Evolutionary conservation across 2,113 vertebrate species (phyloP), one percentile per base, ranked within the genome.

Genomic region (Dasyornis broadbenti): DNA sequence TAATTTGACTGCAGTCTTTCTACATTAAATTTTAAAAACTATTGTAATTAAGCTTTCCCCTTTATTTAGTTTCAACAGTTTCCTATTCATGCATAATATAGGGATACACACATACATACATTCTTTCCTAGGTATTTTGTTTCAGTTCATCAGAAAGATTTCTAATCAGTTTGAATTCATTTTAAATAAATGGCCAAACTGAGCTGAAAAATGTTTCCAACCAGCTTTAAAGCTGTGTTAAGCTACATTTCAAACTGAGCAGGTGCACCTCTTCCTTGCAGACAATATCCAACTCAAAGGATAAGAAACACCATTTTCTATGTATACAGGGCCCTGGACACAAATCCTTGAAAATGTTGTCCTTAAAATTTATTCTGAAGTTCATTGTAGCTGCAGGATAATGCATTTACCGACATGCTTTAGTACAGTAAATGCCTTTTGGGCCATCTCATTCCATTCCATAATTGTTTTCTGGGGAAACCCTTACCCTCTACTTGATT

Each of bases 401-500:
- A 95, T 72, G 66, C 57, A 79, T 77, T 95, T 97, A 85, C 37
- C 7, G 13, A 95, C 88, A 95, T 20, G 15, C 56, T 92, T 97
- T 87, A 91, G 56, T 57, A 91, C 26, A 86, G 64, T 69, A 94
- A 95, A 93, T 92, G 91, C 83, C 87, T 97, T 96, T 96, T 40
- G 86, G 86, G 92, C 86, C 33, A 28, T 71, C 56, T 86, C 82
- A 94, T 94, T 97, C 95, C 69, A 95, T 95, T 90, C 28, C 40
- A 64, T 87, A 97, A 96, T 94, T 92, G 64, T 86, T 95, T 89
- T 93, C 78, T 66, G 65, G 96, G 96, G 88, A 96, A 97, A 95
- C 77, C 85, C 89, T 96, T 96, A 82, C 89, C 80, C 86, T 97
- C 89, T 95, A 22, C 66, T 94, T 97, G 96, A 97, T 98, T 97